phyloP scores from a whole-genome alignment of 2,113 vertebrate genomes.

The Periophthalmus modestus region DNA sequence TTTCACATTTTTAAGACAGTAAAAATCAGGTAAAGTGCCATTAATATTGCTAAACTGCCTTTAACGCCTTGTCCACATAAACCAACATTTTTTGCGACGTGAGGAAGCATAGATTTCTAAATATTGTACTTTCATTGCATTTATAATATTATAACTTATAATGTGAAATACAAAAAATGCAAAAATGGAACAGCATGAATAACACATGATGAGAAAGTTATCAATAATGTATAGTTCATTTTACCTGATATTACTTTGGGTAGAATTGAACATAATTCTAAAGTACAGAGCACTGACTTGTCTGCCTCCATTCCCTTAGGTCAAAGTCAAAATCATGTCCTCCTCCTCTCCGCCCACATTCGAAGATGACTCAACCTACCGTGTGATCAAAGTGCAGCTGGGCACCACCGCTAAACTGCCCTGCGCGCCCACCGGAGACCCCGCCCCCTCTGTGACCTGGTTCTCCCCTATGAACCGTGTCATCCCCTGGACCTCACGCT shows the following conservation, averaged over 20 bases:
- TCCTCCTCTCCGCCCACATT: conserved; percentile 75
- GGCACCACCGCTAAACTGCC: conserved; percentile 75
- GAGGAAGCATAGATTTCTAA: too few species aligned
- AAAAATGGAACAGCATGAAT: too few species aligned
- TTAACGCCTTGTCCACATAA: too few species aligned
- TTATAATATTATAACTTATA: too few species aligned
- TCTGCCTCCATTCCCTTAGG: conserved; percentile 42
- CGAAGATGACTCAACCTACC: conserved; percentile 67
- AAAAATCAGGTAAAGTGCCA: too few species aligned
- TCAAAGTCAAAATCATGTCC: conserved; percentile 85
- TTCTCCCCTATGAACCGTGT: conserved; percentile 79
- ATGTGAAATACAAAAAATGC: too few species aligned
- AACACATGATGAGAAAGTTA: too few species aligned
- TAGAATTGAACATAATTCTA: background rate
- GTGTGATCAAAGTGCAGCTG: conserved; percentile 75
- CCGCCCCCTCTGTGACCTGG: conserved; percentile 84
- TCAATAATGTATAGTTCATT: too few species aligned
- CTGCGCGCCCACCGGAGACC: conserved; percentile 83
- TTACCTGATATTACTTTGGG: background rate
- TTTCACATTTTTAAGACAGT: too few species aligned
- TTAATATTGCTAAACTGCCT: too few species aligned
- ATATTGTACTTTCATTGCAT: too few species aligned
- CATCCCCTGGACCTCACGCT: conserved; percentile 74
- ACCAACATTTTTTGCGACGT: too few species aligned
- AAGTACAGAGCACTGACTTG: background rate